Evolutionary conservation across 2,113 vertebrate genomes (phyloP).

Genomic region (Coptodon bakossiorum): DNA sequence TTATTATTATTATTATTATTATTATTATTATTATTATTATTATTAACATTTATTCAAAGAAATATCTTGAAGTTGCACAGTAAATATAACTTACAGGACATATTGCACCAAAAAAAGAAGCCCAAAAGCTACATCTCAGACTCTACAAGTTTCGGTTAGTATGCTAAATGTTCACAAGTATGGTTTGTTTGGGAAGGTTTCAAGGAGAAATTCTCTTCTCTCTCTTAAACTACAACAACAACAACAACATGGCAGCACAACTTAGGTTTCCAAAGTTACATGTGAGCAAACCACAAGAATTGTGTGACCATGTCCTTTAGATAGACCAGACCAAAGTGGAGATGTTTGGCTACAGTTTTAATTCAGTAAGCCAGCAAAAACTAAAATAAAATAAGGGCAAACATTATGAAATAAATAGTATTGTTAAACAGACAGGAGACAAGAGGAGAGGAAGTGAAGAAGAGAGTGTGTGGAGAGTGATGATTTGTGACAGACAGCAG

Average conservation of each 20-base stretch:
- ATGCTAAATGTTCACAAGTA: neutral
- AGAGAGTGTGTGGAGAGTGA: neutral
- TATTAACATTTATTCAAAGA: neutral
- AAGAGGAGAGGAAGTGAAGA: neutral
- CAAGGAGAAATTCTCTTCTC: neutral
- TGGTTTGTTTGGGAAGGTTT: neutral
- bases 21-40: neutral
- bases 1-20: no score
- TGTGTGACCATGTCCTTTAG: neutral
- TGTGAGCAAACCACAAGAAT: neutral
- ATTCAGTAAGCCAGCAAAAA: neutral
- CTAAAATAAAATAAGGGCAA: neutral
- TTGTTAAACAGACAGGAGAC: accelerated
- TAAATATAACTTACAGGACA: neutral
- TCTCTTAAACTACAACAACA: neutral
- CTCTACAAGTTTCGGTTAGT: accelerated
- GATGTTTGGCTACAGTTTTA: neutral
- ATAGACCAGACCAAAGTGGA: neutral
- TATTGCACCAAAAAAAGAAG: neutral
- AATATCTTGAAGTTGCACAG: neutral
- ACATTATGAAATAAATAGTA: neutral
- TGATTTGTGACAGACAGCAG: neutral
- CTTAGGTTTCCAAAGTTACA: neutral
- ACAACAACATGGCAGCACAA: neutral
- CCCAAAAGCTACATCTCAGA: neutral